phyloP scores from a whole-genome alignment of 2,113 vertebrate species.

The Oryctolagus cuniculus region mOryCun1.1 NC_091432.1:138308501-138309000 shows the following conservation, averaged over 20 bases:
- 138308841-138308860: no score
- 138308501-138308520: background rate
- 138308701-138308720: background rate
- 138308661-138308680: background rate
- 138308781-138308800: background rate
- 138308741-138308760: background rate
- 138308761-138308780: background rate
- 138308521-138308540: background rate
- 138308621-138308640: background rate
- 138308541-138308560: background rate
- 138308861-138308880: no score
- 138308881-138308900: no score
- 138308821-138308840: no score
- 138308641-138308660: background rate
- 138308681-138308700: background rate
- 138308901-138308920: no score
- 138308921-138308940: no score
- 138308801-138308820: no score
- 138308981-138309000: no score
- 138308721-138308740: background rate
- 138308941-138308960: no score
- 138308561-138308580: fast-evolving
- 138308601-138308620: constrained; percentile 50
- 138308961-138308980: no score
- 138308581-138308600: background rate